Evolutionary conservation across 2,113 vertebrate species (phyloP).

Genomic region (Chaetodon trifascialis): DNA sequence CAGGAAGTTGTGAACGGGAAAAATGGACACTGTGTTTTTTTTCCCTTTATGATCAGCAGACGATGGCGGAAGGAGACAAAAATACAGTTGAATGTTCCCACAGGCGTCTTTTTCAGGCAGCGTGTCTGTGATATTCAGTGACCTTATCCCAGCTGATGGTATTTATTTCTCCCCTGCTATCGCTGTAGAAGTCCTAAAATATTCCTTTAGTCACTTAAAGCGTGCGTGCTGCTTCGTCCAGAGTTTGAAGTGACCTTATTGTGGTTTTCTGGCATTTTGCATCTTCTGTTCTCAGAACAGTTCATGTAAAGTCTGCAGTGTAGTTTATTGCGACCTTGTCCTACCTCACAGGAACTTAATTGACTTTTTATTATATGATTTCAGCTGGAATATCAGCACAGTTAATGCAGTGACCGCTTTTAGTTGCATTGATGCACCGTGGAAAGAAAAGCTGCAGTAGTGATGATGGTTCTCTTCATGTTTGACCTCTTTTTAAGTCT

Average conservation of each 20-base stretch:
- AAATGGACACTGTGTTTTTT: not conserved
- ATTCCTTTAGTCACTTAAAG: slow-evolving; percentile 45
- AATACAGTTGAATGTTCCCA: not conserved
- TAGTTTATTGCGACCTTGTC: slow-evolving; percentile 11
- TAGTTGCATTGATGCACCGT: not conserved
- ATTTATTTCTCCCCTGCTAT: slow-evolving; percentile 63
- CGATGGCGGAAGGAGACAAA: not conserved
- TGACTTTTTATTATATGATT: not conserved
- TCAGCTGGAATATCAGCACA: not conserved
- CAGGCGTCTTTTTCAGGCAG: not conserved
- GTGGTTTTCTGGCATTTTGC: not conserved
- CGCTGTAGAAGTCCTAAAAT: slow-evolving; percentile 53
- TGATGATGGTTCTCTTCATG: not conserved
- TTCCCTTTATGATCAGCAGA: not conserved
- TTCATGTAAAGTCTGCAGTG: not conserved
- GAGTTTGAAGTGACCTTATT: slow-evolving; percentile 35
- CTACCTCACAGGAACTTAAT: not conserved
- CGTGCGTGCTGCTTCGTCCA: not conserved
- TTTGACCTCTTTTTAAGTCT: not conserved
- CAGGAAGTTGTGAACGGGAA: slow-evolving; percentile 37
- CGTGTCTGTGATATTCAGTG: slow-evolving; percentile 42
- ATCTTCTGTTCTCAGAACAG: not conserved
- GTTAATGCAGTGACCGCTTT: not conserved
- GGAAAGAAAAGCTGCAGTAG: not conserved
- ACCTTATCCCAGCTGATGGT: slow-evolving; percentile 65